phyloP scores from a whole-genome alignment of 2,888 invertebrate genomes.

The Octodonta nipae region DNA sequence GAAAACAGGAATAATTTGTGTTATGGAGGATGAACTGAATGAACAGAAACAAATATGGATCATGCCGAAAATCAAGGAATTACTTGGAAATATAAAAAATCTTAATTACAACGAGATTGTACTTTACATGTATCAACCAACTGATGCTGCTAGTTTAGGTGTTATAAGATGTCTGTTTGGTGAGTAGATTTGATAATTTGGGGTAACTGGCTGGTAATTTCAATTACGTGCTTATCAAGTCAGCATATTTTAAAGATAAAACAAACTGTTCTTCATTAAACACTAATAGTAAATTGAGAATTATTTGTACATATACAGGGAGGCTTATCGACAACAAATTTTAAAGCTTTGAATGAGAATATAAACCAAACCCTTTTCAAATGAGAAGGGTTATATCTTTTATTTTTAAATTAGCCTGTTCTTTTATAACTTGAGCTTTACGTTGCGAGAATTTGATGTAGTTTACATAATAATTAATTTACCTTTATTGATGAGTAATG shows the following conservation, averaged over 20 bases:
- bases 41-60: background rate
- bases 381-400: too few relatives aligned
- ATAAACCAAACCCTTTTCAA: too few relatives aligned
- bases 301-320: too few relatives aligned
- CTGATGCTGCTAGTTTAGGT: constrained; percentile 65
- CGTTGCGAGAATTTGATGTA: too few relatives aligned
- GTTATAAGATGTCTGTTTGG: constrained; percentile 69
- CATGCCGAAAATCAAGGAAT: constrained; percentile 3
- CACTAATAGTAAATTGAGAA: too few relatives aligned
- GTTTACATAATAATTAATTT: too few relatives aligned
- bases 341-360: too few relatives aligned
- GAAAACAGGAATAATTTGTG: too few relatives aligned
- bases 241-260: background rate
- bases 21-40: background rate
- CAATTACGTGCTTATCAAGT: background rate
- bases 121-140: constrained; percentile 47
- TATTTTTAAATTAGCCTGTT: too few relatives aligned
- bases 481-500: too few relatives aligned
- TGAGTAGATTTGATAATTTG: constrained; percentile 35
- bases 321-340: too few relatives aligned
- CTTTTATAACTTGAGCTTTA: too few relatives aligned
- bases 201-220: background rate
- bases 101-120: constrained; percentile 39
- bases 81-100: constrained; percentile 5
- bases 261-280: background rate